Conservation (phyloP, 1,140 invertebrate species). For the Drosophila kanapiae region DNA sequence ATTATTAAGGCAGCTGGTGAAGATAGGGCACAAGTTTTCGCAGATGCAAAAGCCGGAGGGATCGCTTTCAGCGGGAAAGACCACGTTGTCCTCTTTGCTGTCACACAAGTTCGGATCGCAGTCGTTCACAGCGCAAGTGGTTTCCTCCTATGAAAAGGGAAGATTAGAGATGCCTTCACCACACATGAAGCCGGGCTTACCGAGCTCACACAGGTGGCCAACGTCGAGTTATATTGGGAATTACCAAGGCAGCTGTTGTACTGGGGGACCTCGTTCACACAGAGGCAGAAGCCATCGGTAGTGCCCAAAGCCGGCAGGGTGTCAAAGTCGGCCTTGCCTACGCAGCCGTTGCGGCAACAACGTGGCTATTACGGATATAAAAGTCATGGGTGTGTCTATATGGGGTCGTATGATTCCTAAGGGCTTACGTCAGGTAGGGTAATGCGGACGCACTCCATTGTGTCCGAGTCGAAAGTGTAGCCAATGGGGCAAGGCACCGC, state of each 20-base stretch:
- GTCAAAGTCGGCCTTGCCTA: conserved; percentile 30
- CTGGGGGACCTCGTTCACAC: conserved; percentile 38
- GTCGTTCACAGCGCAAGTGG: conserved; percentile 5
- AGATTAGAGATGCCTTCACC: background rate
- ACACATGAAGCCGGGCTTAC: background rate
- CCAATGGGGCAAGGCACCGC: conserved; percentile 62
- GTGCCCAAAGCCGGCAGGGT: conserved; percentile 44
- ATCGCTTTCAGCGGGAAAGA: background rate
- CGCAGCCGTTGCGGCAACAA: conserved; percentile 49
- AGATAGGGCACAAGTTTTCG: conserved; percentile 30
- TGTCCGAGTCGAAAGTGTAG: conserved; percentile 42
- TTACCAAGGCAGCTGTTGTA: conserved; percentile 16
- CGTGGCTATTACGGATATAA: conserved; percentile 43
- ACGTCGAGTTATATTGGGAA: conserved; percentile 3
- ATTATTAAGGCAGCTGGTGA: background rate
- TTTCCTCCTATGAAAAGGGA: background rate
- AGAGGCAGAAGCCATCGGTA: conserved; percentile 57
- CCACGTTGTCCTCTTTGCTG: background rate
- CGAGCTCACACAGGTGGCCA: background rate
- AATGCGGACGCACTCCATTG: conserved; percentile 12
- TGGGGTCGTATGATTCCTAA: too few relatives aligned
- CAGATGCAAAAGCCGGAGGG: conserved; percentile 38
- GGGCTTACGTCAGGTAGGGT: conserved; percentile 50
- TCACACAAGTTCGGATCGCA: conserved; percentile 35
- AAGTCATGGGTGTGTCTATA: too few relatives aligned